Evolutionary conservation across 2,113 vertebrate species (phyloP).

Genomic region (Narcine bancroftii): DNA sequence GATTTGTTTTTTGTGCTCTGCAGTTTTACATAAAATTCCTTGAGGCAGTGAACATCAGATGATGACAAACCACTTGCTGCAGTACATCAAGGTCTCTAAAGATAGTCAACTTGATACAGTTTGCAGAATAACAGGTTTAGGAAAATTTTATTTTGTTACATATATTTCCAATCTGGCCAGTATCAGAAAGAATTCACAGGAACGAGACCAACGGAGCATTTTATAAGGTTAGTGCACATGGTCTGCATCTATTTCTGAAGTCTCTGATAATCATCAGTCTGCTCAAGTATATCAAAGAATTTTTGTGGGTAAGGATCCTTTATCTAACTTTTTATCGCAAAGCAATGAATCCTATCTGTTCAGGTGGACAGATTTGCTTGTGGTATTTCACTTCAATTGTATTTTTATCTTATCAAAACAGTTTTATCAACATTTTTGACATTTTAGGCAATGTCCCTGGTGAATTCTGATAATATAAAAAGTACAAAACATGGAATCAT

Average conservation of each 20-base stretch:
- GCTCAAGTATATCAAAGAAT: not conserved
- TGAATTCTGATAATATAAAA: constrained; percentile 10
- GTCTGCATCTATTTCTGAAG: too few relatives aligned
- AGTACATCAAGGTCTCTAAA: not conserved
- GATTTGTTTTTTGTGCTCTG: not conserved
- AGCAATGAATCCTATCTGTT: not conserved
- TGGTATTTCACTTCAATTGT: not conserved
- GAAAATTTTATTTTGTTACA: not conserved
- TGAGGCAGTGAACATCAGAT: constrained; percentile 4
- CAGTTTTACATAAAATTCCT: not conserved
- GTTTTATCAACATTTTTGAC: not conserved
- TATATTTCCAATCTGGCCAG: not conserved
- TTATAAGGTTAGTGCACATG: not conserved
- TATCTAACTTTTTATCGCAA: not conserved
- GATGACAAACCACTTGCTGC: constrained; percentile 6
- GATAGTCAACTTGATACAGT: not conserved
- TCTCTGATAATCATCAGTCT: constrained; percentile 7
- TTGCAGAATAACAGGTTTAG: not conserved
- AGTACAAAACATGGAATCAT: not conserved
- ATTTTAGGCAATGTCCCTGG: not conserved
- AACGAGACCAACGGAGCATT: not conserved
- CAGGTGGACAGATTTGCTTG: not conserved
- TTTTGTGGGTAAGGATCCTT: not conserved
- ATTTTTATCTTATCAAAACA: not conserved
- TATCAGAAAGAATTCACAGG: not conserved